Evolutionary conservation across 2,888 invertebrate species (phyloP), one percentile per base, ranked within the genome.

Genomic region (Physocephala rufipes): DNA sequence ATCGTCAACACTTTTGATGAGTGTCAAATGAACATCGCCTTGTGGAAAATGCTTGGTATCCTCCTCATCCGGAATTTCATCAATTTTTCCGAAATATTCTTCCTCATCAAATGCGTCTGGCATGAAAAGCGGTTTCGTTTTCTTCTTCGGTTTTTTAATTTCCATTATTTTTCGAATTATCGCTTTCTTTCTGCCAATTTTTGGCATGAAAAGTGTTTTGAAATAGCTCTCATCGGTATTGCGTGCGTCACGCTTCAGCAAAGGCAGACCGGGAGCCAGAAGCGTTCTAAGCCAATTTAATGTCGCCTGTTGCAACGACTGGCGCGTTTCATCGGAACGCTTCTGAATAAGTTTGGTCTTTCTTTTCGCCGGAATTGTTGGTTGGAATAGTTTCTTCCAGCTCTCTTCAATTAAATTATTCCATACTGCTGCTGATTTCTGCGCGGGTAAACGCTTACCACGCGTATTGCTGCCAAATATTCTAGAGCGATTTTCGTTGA

Each of bases 1-100:
- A 0, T 82, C 81, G 49, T 84, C 80, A 1, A 74, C 64, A 1
- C 78, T 77, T 12, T 81, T 78, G 2, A 84, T 82, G 43, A 80
- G 79, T 63, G 77, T 78, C 13, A 84, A 73, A 64, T 81, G 83
- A 0, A 85, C 83, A 76, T 85, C 84, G 4, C 85, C 85, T 49
- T 82, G 79, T 0, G 84, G 84, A 2, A 84, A 59, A 0, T 78
- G 78, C 0, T 71, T 74, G 36, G n/a, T n/a, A 36, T 80, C 78
- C 0, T 83, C 76, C 1, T 80, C 81, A 2, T 80, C 79, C 2
- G 78, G 76, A 19, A 79, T 78, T 0, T 74, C 75, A 0, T 74
- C 77, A 0, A 80, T 64, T 16, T 81, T 80, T 71, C 82, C 82
- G 70, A 84, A 85, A 72, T 82, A 84, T 70, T 81, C 80, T 61